phyloP scores from a whole-genome alignment of 1,140 invertebrate species.

The Dendroctonus ponderosae region DNA sequence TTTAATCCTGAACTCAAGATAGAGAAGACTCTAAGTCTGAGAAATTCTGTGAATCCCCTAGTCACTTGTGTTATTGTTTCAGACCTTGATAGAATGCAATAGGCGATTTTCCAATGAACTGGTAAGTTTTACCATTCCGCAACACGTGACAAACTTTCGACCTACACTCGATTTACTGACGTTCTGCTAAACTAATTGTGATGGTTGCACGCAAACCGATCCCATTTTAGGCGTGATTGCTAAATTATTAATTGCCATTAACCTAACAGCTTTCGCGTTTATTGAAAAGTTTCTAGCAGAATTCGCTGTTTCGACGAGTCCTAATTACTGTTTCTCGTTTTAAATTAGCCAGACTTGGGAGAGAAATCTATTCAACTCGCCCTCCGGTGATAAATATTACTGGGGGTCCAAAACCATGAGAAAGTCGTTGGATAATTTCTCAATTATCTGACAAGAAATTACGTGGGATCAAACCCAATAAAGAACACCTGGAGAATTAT shows the following conservation, averaged over 20 bases:
- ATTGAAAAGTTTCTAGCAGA: too few relatives aligned
- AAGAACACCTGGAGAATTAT: slow-evolving; percentile 37
- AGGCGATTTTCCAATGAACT: slow-evolving; percentile 24
- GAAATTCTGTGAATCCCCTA: background rate
- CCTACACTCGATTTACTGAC: too few relatives aligned
- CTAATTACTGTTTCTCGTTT: too few relatives aligned
- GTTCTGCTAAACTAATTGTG: too few relatives aligned
- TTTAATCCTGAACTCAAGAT: background rate
- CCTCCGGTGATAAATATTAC: slow-evolving; percentile 15
- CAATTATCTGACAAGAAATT: slow-evolving; percentile 38
- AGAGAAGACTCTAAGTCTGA: background rate
- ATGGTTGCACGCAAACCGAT: too few relatives aligned
- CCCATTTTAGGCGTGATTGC: too few relatives aligned
- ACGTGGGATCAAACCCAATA: slow-evolving; percentile 36
- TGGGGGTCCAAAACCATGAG: slow-evolving; percentile 19
- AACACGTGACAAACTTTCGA: too few relatives aligned
- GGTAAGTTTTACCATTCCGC: slow-evolving; percentile 14
- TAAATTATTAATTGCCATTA: too few relatives aligned
- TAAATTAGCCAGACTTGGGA: too few relatives aligned
- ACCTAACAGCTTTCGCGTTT: too few relatives aligned
- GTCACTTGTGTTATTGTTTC: slow-evolving; percentile 5
- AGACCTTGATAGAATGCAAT: slow-evolving; percentile 23
- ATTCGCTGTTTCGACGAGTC: too few relatives aligned
- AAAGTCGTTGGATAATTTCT: slow-evolving; percentile 36
- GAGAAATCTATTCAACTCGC: too few relatives aligned